These are phyloP conservation scores for Lasiurus cinereus DNA, from an alignment of 2,113 vertebrate genomes.

Conservation along the genomic window DNA sequence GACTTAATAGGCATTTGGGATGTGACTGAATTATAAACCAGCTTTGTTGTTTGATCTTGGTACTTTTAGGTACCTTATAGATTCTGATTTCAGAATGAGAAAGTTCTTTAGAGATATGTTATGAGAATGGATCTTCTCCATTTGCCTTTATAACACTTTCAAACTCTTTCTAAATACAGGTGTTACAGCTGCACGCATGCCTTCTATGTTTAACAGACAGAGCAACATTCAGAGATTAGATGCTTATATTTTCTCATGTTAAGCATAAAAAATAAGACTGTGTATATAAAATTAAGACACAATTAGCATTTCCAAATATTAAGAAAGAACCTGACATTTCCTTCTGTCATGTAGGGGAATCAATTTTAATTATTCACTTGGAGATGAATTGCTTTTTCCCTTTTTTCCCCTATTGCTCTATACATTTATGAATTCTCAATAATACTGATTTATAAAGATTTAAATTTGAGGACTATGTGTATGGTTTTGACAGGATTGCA, in stretches of 20 bases:
- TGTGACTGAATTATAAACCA: neutral
- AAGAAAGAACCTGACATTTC: neutral
- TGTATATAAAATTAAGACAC: neutral
- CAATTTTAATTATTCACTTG: slow-evolving; percentile 27
- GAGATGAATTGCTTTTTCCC: neutral
- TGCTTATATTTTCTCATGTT: neutral
- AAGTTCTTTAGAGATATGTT: neutral
- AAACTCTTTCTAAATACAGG: neutral
- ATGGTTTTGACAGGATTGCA: neutral
- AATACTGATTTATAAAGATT: neutral
- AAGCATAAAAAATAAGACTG: neutral
- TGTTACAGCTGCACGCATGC: neutral
- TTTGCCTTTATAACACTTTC: neutral
- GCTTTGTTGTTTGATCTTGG: neutral
- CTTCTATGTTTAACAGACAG: neutral
- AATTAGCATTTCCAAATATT: neutral
- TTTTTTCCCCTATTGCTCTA: neutral
- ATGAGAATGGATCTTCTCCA: neutral
- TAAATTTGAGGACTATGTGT: neutral
- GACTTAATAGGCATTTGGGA: neutral
- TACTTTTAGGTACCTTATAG: neutral
- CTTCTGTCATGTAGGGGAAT: neutral
- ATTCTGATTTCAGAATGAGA: neutral
- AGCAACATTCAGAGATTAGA: slow-evolving; percentile 12
- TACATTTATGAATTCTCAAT: neutral